Evolutionary conservation across 1,140 invertebrate genomes (phyloP).

Genomic region (Pseudoatta argentina): DNA sequence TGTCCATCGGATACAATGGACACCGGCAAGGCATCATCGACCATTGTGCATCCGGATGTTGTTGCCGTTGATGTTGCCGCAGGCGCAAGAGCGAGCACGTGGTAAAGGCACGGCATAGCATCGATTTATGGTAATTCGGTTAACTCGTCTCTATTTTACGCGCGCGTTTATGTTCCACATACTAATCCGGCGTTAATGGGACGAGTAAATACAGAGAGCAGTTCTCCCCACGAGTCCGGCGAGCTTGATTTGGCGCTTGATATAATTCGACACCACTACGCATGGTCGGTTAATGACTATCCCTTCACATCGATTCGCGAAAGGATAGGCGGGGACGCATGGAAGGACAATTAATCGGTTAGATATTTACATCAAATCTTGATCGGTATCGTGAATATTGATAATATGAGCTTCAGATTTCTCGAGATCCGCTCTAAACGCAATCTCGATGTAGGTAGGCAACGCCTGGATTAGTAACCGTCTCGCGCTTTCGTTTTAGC

Average conservation of each 20-base stretch:
- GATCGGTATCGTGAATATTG: not conserved
- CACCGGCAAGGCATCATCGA: slow-evolving; percentile 39
- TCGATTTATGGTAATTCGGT: slow-evolving; percentile 70
- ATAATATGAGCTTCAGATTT: not conserved
- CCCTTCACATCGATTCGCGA: slow-evolving; percentile 44
- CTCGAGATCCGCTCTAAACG: too few relatives aligned
- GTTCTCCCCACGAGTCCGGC: not conserved
- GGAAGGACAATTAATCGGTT: slow-evolving; percentile 50
- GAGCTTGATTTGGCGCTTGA: slow-evolving; percentile 61
- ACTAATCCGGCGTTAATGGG: slow-evolving; percentile 61
- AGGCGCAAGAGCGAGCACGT: not conserved
- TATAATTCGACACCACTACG: slow-evolving; percentile 53
- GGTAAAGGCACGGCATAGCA: slow-evolving; percentile 27
- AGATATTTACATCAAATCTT: slow-evolving; percentile 28
- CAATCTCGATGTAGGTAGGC: not conserved
- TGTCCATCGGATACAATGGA: slow-evolving; percentile 33
- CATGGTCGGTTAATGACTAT: slow-evolving; percentile 10
- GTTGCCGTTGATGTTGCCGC: slow-evolving; percentile 37
- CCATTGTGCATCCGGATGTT: slow-evolving; percentile 45
- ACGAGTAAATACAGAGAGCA: slow-evolving; percentile 64
- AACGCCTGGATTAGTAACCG: not conserved
- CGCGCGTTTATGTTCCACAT: slow-evolving; percentile 56
- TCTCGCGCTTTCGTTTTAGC: slow-evolving; percentile 7
- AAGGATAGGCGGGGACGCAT: slow-evolving; percentile 33
- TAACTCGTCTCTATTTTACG: slow-evolving; percentile 67